Evolutionary conservation across 2,113 vertebrate species (phyloP).

Genomic region (Chloebia gouldiae): DNA sequence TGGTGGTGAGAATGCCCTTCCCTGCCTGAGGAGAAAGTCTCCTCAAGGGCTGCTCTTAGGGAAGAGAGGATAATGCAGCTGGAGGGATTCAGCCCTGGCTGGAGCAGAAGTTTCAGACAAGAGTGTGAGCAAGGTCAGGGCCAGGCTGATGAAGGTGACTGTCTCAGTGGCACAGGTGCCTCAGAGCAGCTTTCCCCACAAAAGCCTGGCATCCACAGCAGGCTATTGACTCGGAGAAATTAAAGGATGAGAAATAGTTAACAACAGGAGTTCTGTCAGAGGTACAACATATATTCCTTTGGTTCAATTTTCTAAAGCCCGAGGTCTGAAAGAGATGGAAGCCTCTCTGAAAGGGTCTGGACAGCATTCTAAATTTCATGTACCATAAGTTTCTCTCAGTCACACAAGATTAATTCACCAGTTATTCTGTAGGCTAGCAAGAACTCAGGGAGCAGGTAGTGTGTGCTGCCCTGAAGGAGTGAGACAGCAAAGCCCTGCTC

Average conservation of each 20-base stretch:
- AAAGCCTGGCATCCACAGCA: not conserved
- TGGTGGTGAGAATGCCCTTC: not conserved
- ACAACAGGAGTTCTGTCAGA: constrained; percentile 37
- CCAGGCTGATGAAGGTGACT: not conserved
- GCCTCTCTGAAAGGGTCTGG: constrained; percentile 52
- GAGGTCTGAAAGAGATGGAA: constrained; percentile 67
- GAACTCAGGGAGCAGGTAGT: not conserved
- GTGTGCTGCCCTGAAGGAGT: constrained; percentile 1
- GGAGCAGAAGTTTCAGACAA: not conserved
- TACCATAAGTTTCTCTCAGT: constrained; percentile 58
- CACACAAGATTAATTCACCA: constrained; percentile 63
- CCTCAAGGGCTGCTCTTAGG: not conserved
- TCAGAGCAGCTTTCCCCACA: not conserved
- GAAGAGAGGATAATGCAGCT: not conserved
- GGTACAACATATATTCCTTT: constrained; percentile 44
- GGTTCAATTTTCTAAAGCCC: constrained; percentile 59
- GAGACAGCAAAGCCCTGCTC: not conserved
- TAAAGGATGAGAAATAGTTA: constrained; percentile 61
- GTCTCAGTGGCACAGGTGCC: not conserved
- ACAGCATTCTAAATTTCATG: constrained; percentile 65
- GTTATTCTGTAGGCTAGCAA: constrained; percentile 38
- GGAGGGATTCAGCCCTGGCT: not conserved
- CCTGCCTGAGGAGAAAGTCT: not conserved
- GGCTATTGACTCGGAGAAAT: not conserved
- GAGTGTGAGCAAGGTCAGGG: not conserved